Percentiles rank a stretch among this genome's conserved stretches.
phyloP scores from a whole-genome alignment of 2,113 vertebrate species.

The Ivindomyrus marchei region DNA sequence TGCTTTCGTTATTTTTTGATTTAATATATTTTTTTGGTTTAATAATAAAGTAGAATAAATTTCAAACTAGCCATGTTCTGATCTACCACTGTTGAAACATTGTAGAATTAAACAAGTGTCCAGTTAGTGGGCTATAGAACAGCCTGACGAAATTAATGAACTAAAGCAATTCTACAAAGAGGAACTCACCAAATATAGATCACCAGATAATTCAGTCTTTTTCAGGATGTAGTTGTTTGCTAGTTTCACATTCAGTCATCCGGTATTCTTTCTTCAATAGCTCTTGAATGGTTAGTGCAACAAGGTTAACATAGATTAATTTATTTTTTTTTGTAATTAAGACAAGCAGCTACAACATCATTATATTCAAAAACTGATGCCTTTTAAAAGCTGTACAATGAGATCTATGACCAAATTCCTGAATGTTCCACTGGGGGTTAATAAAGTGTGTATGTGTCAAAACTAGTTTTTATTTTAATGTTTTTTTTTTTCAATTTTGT shows the following conservation, averaged over 20 bases:
- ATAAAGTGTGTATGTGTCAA: neutral
- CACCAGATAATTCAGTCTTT: neutral
- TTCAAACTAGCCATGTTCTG: neutral
- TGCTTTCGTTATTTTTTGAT: neutral
- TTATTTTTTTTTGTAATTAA: neutral
- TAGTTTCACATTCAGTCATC: neutral
- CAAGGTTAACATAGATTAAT: neutral
- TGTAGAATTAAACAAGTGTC: neutral
- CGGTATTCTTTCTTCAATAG: neutral
- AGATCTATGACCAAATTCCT: too few species aligned
- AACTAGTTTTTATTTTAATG: neutral
- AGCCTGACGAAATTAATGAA: neutral
- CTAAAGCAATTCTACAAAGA: neutral
- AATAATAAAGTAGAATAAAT: neutral
- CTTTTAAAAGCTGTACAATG: neutral
- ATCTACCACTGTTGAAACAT: neutral
- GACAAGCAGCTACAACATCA: neutral
- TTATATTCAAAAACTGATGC: neutral
- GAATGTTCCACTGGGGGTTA: too few species aligned
- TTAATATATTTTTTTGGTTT: neutral
- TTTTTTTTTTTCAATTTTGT: neutral
- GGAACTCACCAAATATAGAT: neutral
- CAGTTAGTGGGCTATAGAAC: neutral
- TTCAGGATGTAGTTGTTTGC: neutral
- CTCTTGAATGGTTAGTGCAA: neutral